Evolutionary conservation across 2,888 invertebrate species (phyloP), one percentile per base, ranked within the genome.

Genomic region (Drosophila formosana): DNA sequence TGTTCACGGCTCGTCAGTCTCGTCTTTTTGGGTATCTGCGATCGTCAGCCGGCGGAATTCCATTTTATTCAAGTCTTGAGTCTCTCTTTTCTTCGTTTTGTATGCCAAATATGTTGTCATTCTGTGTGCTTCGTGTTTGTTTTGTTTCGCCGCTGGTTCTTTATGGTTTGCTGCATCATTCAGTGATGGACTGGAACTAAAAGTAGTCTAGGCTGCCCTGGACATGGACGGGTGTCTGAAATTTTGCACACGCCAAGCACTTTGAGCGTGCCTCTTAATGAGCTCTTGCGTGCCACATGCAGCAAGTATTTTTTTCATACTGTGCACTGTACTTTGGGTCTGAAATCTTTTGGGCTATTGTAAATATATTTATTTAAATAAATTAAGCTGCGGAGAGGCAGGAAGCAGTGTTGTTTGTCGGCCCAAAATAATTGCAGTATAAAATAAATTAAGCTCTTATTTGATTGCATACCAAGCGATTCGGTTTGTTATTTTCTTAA

Each of bases 211-310:
- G 39, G 45, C 30, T 61, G 61, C 60, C 18, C 18, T 18, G 18
- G 18, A 18, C 18, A 18, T 18, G 18, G 18, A 18, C 18, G 18
- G 18, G 18, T 18, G 18, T 18, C 18, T 71, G 73, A 66, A 66
- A 46, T 63, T 78, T 66, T 72, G 71, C 67, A 67, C 64, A 63
- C 65, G 70, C 49, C 28, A 63, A 66, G 18, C 62, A 47, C 62
- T 47, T 62, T 28, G 32, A 72, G 60, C 64, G 37, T 6, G 77
- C 70, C 67, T 70, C 75, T 80, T 72, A 82, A 79, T 79, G 82
- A 77, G 76, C 71, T 86, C 84, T 82, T 86, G 82, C 86, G 82
- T 82, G 82, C 86, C 83, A 86, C 86, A 82, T 82, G 86, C 82
- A 80, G 66, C 72, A 51, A 30, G 28, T 26, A 45, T 9, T 45